Evolutionary conservation across 2,113 vertebrate species (phyloP).

Genomic region (Takifugu flavidus): DNA sequence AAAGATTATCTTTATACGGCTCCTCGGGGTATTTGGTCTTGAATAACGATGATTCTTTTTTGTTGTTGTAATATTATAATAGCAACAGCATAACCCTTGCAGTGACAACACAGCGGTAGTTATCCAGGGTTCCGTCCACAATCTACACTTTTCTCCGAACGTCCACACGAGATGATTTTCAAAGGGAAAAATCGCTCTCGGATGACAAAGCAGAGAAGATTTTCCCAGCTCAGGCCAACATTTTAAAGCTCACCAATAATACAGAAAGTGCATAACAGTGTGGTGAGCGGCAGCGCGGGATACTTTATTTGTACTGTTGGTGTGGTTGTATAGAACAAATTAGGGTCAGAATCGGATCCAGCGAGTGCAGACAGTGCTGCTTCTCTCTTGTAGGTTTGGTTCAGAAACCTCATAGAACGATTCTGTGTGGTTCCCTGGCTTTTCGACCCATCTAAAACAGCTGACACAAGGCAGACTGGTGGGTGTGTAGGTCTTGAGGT

Average conservation of each 20-base stretch:
- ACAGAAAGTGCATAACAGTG: slow-evolving; percentile 17
- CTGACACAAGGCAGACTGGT: slow-evolving; percentile 63
- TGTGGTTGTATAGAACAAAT: slow-evolving; percentile 37
- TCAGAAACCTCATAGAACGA: slow-evolving; percentile 47
- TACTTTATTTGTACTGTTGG: slow-evolving; percentile 28
- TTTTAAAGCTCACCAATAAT: slow-evolving; percentile 23
- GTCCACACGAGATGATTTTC: slow-evolving; percentile 44
- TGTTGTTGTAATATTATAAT: slow-evolving; percentile 41
- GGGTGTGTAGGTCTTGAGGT: slow-evolving; percentile 62
- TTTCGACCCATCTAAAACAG: slow-evolving; percentile 65
- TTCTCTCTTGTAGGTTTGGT: slow-evolving; percentile 35
- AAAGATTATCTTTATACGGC: slow-evolving; percentile 57
- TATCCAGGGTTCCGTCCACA: slow-evolving; percentile 37
- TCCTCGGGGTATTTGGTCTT: slow-evolving; percentile 56
- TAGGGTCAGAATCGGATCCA: slow-evolving; percentile 33
- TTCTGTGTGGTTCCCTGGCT: slow-evolving; percentile 55
- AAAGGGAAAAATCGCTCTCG: slow-evolving; percentile 26
- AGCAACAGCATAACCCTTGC: slow-evolving; percentile 37
- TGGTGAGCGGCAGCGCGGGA: slow-evolving; percentile 22
- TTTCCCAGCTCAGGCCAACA: slow-evolving; percentile 48
- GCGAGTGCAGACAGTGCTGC: slow-evolving; percentile 32
- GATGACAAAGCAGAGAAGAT: slow-evolving; percentile 34
- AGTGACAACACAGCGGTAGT: slow-evolving; percentile 41
- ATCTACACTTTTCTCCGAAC: slow-evolving; percentile 37
- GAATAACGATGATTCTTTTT: slow-evolving; percentile 49